Evolutionary conservation across 2,797 vertebrate genomes (phyloP), one percentile per base, ranked within the genome.

Genomic region (Myotis planiceps): DNA sequence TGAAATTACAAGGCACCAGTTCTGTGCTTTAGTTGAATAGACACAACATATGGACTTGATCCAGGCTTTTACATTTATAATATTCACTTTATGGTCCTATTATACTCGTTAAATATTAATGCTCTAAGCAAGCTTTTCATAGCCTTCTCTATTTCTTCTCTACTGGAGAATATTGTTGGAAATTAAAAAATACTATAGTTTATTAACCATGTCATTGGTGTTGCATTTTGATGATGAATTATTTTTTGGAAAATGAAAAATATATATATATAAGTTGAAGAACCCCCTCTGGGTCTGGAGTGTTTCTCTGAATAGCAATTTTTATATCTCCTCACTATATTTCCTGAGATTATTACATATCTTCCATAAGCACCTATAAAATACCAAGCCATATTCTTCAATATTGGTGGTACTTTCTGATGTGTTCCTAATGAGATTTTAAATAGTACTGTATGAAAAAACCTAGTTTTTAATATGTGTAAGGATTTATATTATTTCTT

Each of bases 251-350:
- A 96, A 97, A 95, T 84, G 19, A 23, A 72, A 95, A 92, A n/a
- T 6, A 42, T 92, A 96, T 27, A 80, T 78, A 78, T 32, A 65
- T 58, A 95, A 60, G 49, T 83, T 72, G 45, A 87, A 96, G 27
- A 88, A 94, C 66, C 45, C 86, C 74, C n/a, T 96, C 51, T 84
- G 90, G 32, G 39, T 79, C 49, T 94, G 47, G 8, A 71, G 5
- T 78, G 47, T 92, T 92, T 81, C 72, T 91, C 86, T 82, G 93
- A 97, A 94, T 91, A 95, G 88, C 88, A 96, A 75, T 37, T 97
- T 97, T 92, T 97, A 92, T 96, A 98, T 94, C 98, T 95, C 86
- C 72, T 97, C 10, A 93, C 75, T 96, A 42, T 85, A 88, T 94
- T 94, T 92, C 15, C 39, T 53, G 39, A 90, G 29, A 75, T 88